Conservation (phyloP, 1,140 invertebrate species). For the Dryas iulia region DNA sequence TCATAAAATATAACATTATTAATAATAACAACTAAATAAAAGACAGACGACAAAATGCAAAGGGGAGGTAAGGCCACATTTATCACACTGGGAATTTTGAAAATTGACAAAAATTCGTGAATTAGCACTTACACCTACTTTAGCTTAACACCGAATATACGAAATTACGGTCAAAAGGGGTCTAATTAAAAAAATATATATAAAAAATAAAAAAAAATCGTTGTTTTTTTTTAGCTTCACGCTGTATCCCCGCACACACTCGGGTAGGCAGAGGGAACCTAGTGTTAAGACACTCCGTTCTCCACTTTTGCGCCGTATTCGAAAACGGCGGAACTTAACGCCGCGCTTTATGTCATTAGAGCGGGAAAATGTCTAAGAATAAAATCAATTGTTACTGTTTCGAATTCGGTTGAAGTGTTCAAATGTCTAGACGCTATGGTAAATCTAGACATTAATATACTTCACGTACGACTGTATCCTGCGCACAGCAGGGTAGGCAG, state of each 20-base stretch:
- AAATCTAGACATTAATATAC: too few relatives aligned
- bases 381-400: too few relatives aligned
- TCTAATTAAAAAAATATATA: background rate
- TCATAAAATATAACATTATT: too few relatives aligned
- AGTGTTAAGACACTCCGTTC: background rate
- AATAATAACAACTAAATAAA: background rate
- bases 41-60: background rate
- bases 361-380: too few relatives aligned
- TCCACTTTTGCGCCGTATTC: background rate
- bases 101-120: background rate
- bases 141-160: background rate
- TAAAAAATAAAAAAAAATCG: too few relatives aligned
- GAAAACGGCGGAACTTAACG: background rate
- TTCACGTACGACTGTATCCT: too few relatives aligned
- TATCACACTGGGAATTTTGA: constrained; percentile 17
- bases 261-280: background rate
- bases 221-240: too few relatives aligned
- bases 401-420: too few relatives aligned
- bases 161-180: background rate
- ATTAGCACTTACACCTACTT: background rate
- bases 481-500: too few relatives aligned
- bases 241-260: too few relatives aligned
- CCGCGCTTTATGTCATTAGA: too few relatives aligned
- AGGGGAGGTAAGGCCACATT: constrained; percentile 22
- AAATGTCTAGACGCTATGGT: too few relatives aligned